Percentiles rank a stretch among this genome's conserved stretches.
Evolutionary conservation across 2,888 invertebrate species (phyloP).

Genomic region (Eupsilia transversa): DNA sequence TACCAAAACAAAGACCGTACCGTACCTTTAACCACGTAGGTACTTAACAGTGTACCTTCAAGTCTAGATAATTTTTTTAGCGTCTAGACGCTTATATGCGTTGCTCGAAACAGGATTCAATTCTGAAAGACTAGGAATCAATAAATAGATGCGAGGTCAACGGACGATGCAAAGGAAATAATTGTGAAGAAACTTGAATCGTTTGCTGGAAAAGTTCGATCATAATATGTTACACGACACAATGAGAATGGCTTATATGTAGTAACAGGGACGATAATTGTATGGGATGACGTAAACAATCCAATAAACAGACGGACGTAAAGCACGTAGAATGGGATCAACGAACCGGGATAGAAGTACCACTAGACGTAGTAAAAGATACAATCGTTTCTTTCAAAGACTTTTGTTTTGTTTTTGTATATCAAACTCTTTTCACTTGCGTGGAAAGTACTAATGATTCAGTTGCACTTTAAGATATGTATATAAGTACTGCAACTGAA

Average conservation of each 20-base stretch:
- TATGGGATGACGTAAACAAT: slow-evolving; percentile 62
- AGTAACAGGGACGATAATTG: slow-evolving; percentile 51
- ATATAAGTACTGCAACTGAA: slow-evolving; percentile 2
- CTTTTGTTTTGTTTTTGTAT: slow-evolving; percentile 21
- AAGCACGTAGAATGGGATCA: slow-evolving; percentile 51
- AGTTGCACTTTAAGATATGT: neutral
- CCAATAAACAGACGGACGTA: slow-evolving; percentile 44
- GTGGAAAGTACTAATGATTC: neutral
- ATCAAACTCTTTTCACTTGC: slow-evolving; percentile 1
- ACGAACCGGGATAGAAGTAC: slow-evolving; percentile 53
- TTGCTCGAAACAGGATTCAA: slow-evolving; percentile 80
- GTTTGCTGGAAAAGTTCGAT: slow-evolving; percentile 39
- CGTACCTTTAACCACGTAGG: slow-evolving; percentile 18
- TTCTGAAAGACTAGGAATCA: slow-evolving; percentile 78
- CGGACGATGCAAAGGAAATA: slow-evolving; percentile 66
- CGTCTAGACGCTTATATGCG: slow-evolving; percentile 84
- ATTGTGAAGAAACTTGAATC: slow-evolving; percentile 24
- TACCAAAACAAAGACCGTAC: slow-evolving; percentile 31
- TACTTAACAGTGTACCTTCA: slow-evolving; percentile 33
- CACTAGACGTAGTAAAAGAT: slow-evolving; percentile 39
- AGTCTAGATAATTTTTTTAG: slow-evolving; percentile 64
- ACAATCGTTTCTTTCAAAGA: slow-evolving; percentile 33
- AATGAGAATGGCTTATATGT: slow-evolving; percentile 57
- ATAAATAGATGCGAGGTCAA: slow-evolving; percentile 83
- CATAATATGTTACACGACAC: slow-evolving; percentile 59